Conservation (phyloP, 2,113 vertebrate species). For the Pelvicachromis taeniatus region DNA sequence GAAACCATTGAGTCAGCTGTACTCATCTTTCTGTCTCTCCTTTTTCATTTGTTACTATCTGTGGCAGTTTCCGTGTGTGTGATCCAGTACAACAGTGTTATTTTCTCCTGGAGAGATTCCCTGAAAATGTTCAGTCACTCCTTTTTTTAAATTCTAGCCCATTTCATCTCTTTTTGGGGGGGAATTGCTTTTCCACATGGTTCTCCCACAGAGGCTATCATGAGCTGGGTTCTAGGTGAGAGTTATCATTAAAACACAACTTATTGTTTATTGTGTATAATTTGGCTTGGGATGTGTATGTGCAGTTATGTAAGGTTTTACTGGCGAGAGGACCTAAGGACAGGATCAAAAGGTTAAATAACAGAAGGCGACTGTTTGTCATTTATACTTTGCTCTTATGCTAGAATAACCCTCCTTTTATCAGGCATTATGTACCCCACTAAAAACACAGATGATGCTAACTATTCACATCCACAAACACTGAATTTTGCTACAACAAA, state of each 20-base stretch:
- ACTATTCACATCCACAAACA: neutral
- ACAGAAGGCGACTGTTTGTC: neutral
- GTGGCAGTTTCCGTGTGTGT: neutral
- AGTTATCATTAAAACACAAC: neutral
- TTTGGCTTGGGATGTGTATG: neutral
- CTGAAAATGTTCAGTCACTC: neutral
- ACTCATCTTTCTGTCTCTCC: neutral
- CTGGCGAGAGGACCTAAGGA: neutral
- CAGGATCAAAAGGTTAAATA: neutral
- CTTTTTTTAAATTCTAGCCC: neutral
- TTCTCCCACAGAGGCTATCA: neutral
- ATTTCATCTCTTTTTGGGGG: neutral
- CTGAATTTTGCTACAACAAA: neutral
- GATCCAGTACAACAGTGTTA: neutral
- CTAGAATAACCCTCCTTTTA: neutral
- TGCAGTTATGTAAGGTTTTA: neutral
- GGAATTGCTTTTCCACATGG: neutral
- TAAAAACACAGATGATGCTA: neutral
- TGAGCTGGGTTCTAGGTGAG: neutral
- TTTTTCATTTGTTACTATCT: accelerated
- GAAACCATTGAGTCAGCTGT: neutral
- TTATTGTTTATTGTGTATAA: accelerated
- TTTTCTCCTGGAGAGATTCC: accelerated
- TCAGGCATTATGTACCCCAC: neutral
- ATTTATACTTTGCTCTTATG: neutral